A percentile compares a stretch with the other conserved stretches of the same genome.
Evolutionary conservation across 2,888 invertebrate species (phyloP).

Genomic region (Omphaloscelis lunosa): DNA sequence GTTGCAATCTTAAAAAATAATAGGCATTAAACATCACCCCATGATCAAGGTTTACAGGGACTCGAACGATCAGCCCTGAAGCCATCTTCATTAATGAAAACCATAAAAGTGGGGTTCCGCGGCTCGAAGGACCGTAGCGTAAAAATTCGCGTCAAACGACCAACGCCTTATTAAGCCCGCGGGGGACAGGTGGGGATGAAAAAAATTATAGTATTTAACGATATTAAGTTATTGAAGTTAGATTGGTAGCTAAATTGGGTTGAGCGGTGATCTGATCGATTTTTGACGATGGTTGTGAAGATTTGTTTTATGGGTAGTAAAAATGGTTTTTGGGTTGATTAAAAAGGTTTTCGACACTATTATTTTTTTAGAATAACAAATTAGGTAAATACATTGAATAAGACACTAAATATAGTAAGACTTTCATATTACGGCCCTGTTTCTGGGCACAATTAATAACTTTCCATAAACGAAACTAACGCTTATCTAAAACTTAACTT

Average conservation of each 20-base stretch:
- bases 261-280: slow-evolving; percentile 50
- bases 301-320: neutral
- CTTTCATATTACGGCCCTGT: neutral
- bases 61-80: slow-evolving; percentile 86
- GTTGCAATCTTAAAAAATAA: slow-evolving; percentile 78
- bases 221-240: slow-evolving; percentile 80
- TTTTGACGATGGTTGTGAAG: slow-evolving; percentile 18
- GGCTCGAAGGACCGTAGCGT: slow-evolving; percentile 61
- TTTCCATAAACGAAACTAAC: neutral
- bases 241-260: slow-evolving; percentile 71
- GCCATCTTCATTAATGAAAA: slow-evolving; percentile 88
- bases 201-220: slow-evolving; percentile 82
- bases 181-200: slow-evolving; percentile 77
- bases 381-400: no score
- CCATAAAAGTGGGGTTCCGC: slow-evolving; percentile 83
- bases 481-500: neutral
- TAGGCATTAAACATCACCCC: slow-evolving; percentile 82
- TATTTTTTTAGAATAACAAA: neutral
- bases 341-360: neutral
- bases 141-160: slow-evolving; percentile 84
- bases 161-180: slow-evolving; percentile 85
- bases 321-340: neutral
- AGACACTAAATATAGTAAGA: no score
- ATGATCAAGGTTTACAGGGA: slow-evolving; percentile 80
- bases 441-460: no score